Evolutionary conservation across 1,140 invertebrate species (phyloP).

Genomic region (Bombus confusus): DNA sequence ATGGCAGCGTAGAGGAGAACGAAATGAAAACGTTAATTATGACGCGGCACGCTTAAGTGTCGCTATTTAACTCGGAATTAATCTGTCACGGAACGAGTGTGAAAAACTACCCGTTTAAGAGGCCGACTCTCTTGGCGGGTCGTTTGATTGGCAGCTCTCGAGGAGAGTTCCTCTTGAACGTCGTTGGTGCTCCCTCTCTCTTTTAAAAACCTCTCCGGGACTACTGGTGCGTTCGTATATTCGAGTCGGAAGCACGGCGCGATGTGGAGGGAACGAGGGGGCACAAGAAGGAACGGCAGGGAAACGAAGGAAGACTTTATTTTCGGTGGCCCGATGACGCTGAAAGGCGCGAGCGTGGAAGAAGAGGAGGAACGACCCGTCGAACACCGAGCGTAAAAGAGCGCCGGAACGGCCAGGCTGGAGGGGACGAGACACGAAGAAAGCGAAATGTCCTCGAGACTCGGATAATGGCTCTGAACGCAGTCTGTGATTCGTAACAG

Average conservation of each 20-base stretch:
- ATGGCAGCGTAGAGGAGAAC: background rate
- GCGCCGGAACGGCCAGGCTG: slow-evolving; percentile 1
- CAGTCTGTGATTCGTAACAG: slow-evolving; percentile 13
- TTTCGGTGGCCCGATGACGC: slow-evolving; percentile 64
- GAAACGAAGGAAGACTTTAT: slow-evolving; percentile 64
- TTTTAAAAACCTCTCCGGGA: slow-evolving; percentile 54
- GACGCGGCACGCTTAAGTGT: slow-evolving; percentile 52
- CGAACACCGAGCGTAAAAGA: slow-evolving; percentile 31
- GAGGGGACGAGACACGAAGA: slow-evolving; percentile 29
- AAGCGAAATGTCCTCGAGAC: slow-evolving; percentile 41
- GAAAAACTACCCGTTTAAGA: slow-evolving; percentile 68
- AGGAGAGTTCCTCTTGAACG: slow-evolving; percentile 46
- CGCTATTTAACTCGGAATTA: slow-evolving; percentile 64
- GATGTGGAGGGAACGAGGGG: slow-evolving; percentile 46
- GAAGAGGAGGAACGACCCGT: slow-evolving; percentile 54
- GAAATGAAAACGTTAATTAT: slow-evolving; percentile 61
- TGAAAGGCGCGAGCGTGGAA: slow-evolving; percentile 52
- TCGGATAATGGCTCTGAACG: slow-evolving; percentile 21
- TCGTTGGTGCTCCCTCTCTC: slow-evolving; percentile 29
- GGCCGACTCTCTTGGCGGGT: slow-evolving; percentile 51
- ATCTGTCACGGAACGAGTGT: slow-evolving; percentile 64
- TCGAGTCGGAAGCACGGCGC: slow-evolving; percentile 56
- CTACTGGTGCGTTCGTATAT: slow-evolving; percentile 42
- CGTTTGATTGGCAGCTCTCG: slow-evolving; percentile 69
- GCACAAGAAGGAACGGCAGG: slow-evolving; percentile 25